phyloP scores from a whole-genome alignment of 2,888 invertebrate species.

The Sinodicranocentrus sp. region DNA sequence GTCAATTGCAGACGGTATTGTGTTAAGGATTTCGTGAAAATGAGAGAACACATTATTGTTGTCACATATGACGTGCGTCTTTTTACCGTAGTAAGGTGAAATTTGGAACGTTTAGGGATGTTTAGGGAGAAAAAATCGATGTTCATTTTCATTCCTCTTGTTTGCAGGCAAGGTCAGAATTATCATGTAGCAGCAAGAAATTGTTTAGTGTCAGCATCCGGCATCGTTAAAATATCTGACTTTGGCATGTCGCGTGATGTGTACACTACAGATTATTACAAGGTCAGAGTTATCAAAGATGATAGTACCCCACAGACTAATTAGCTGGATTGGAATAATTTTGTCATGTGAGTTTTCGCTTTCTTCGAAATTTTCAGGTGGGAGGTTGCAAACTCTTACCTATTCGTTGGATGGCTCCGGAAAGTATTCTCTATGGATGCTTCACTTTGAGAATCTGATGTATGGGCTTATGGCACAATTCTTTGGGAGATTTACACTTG shows the following conservation, averaged over 20 bases:
- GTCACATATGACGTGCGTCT: too few relatives aligned
- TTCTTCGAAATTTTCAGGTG: too few relatives aligned
- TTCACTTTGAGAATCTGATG: slow-evolving; percentile 94
- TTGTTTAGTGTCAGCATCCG: slow-evolving; percentile 87
- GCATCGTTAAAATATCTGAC: slow-evolving; percentile 91
- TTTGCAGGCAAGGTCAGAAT: slow-evolving; percentile 80
- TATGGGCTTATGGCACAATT: slow-evolving; percentile 95
- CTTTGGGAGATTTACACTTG: slow-evolving; percentile 96
- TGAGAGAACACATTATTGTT: too few relatives aligned
- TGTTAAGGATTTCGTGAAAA: too few relatives aligned
- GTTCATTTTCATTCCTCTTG: slow-evolving; percentile 63
- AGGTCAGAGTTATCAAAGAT: too few relatives aligned
- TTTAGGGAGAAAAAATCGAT: too few relatives aligned
- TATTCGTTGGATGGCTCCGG: slow-evolving; percentile 98
- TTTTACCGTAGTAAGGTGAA: too few relatives aligned
- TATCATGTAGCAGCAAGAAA: slow-evolving; percentile 89
- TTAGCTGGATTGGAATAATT: too few relatives aligned
- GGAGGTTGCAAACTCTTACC: slow-evolving; percentile 90
- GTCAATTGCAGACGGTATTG: too few relatives aligned
- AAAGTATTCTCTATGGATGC: slow-evolving; percentile 92
- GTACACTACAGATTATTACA: slow-evolving; percentile 95
- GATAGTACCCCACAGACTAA: too few relatives aligned
- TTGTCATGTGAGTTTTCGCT: too few relatives aligned
- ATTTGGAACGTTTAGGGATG: too few relatives aligned
- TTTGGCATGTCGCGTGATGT: slow-evolving; percentile 94